phyloP scores from a whole-genome alignment of 1,140 invertebrate genomes.

The Adoxophyes honmai region DNA sequence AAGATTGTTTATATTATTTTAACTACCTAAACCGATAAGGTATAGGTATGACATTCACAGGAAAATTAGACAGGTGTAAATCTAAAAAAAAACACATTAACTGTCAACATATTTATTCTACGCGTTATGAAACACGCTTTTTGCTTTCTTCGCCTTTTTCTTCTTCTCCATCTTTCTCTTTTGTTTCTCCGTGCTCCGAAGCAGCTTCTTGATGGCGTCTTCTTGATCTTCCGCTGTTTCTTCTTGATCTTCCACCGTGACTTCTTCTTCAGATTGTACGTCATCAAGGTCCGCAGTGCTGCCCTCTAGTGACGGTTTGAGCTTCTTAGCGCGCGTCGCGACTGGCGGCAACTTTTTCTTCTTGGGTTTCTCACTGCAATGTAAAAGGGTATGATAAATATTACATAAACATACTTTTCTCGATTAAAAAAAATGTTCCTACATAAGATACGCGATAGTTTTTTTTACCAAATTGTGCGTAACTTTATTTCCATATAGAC shows the following conservation, averaged over 20 bases:
- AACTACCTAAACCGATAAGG: no score
- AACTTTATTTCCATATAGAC: no score
- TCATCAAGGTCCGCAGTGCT: slow-evolving; percentile 29
- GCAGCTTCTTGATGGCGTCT: slow-evolving; percentile 52
- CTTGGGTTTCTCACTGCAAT: slow-evolving; percentile 43
- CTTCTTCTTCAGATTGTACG: not conserved
- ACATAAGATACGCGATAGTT: no score
- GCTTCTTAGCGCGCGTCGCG: slow-evolving; percentile 26
- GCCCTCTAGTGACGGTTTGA: slow-evolving; percentile 44
- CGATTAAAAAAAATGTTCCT: no score
- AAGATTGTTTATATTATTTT: no score
- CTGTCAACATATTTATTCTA: slow-evolving; percentile 26
- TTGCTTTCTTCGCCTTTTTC: slow-evolving; percentile 65
- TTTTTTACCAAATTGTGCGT: no score
- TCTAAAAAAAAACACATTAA: slow-evolving; percentile 10
- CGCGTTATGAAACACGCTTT: slow-evolving; percentile 67
- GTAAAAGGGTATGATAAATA: slow-evolving; percentile 10
- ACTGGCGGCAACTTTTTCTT: slow-evolving; percentile 25
- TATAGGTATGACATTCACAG: no score
- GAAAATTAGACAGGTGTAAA: no score
- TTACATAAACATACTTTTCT: no score
- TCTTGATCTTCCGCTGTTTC: slow-evolving; percentile 23
- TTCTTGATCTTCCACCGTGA: no score
- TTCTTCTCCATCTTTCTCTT: slow-evolving; percentile 59
- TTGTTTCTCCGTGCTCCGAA: slow-evolving; percentile 63